A percentile compares a stretch with the other conserved stretches of the same genome.
These are phyloP conservation scores for Serripes groenlandicus DNA, from an alignment of 2,888 invertebrate species.

Conservation along the genomic window DNA sequence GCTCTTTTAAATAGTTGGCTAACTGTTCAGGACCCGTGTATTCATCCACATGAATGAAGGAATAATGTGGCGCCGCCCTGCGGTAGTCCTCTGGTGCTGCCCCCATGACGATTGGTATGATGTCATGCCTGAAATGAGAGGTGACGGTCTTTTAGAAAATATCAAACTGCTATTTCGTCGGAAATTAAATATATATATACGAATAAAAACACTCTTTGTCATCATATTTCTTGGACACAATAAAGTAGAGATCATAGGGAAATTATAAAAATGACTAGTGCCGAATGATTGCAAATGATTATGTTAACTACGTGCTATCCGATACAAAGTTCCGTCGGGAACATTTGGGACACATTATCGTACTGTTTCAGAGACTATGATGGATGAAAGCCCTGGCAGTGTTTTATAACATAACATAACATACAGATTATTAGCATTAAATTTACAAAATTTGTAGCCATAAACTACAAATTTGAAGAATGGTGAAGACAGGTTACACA, in stretches of 20 bases:
- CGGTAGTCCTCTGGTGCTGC: constrained; percentile 96
- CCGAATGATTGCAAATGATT: background rate
- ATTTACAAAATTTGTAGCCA: too few species aligned
- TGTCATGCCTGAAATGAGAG: constrained; percentile 90
- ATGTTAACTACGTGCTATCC: background rate
- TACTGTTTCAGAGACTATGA: too few species aligned
- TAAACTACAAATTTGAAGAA: too few species aligned
- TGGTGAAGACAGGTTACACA: too few species aligned
- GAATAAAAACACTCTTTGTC: background rate
- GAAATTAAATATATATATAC: background rate
- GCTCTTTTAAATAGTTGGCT: constrained; percentile 93
- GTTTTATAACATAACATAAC: too few species aligned
- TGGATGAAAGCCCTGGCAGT: too few species aligned
- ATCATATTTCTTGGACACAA: too few species aligned
- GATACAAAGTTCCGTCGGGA: background rate
- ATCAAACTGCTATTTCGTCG: background rate
- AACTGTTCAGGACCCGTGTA: constrained; percentile 95
- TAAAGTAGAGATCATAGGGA: background rate
- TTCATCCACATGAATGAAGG: constrained; percentile 98
- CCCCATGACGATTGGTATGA: constrained; percentile 98
- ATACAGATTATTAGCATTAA: too few species aligned
- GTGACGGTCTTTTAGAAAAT: background rate
- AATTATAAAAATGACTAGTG: background rate
- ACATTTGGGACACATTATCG: too few species aligned
- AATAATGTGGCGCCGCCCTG: constrained; percentile 96